Conservation (phyloP, 2,888 invertebrate genomes). For the Tuberolachnus salignus region DNA sequence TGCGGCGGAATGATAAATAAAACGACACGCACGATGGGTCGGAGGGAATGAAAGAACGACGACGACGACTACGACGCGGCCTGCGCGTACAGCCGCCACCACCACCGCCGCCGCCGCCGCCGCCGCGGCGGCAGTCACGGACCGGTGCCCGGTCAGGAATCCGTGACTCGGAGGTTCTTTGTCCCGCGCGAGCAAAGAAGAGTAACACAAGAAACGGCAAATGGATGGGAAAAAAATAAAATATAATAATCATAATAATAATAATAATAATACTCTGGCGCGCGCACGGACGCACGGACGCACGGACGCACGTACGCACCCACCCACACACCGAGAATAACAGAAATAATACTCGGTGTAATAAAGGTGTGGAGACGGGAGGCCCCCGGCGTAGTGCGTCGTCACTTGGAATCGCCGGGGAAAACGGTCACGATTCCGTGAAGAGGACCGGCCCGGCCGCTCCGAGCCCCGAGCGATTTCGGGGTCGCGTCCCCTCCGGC, state of each 20-base stretch:
- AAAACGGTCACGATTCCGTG: conserved; percentile 44
- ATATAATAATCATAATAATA: neutral
- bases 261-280: no score
- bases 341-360: no score
- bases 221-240: conserved; percentile 22
- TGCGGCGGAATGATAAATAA: neutral
- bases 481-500: no score
- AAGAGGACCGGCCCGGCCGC: neutral
- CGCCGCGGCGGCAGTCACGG: conserved; percentile 35
- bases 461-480: neutral
- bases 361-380: neutral
- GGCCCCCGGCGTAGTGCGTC: neutral
- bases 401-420: neutral
- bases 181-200: conserved; percentile 9
- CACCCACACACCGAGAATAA: no score
- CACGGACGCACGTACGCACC: no score
- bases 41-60: neutral
- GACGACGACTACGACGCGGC: neutral
- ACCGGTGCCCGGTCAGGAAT: conserved; percentile 53
- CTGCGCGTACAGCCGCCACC: no score
- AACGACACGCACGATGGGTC: neutral
- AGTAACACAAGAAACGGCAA: conserved; percentile 27
- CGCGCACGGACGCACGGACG: no score
- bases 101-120: neutral
- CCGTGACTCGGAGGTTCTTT: conserved; percentile 55